Conservation (phyloP, 2,113 vertebrate genomes). For the Sardina pilchardus region DNA sequence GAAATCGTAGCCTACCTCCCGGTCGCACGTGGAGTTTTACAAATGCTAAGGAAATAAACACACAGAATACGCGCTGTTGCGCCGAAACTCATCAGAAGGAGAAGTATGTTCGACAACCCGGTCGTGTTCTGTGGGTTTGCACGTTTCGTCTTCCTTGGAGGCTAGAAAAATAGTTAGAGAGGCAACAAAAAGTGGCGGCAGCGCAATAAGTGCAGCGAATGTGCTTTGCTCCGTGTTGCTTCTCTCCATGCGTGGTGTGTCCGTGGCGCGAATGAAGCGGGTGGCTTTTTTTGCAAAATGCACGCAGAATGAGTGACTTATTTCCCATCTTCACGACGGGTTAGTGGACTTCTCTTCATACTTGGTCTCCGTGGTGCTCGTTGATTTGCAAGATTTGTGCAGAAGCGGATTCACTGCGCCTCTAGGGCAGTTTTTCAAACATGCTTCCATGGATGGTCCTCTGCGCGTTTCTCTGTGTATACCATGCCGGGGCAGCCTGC, state of each 20-base stretch:
- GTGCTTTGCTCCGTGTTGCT: conserved; percentile 1
- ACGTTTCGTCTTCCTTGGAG: conserved; percentile 15
- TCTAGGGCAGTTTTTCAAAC: conserved; percentile 28
- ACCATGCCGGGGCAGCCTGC: conserved; percentile 55
- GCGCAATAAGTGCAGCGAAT: background rate
- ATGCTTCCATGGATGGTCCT: conserved; percentile 59
- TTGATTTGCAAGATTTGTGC: background rate
- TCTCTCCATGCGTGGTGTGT: background rate
- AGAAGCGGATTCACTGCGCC: background rate
- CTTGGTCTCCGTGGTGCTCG: background rate
- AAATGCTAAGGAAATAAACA: conserved; percentile 2
- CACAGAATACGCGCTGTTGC: background rate
- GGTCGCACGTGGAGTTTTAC: conserved; percentile 52
- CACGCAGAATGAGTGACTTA: background rate
- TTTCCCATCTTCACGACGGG: background rate
- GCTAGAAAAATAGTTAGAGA: conserved; percentile 13
- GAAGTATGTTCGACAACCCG: background rate
- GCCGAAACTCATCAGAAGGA: background rate
- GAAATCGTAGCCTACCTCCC: conserved; percentile 59
- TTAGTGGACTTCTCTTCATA: background rate
- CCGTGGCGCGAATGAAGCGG: conserved; percentile 2
- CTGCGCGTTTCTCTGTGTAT: conserved; percentile 55
- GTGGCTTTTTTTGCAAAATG: background rate
- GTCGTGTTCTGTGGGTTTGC: conserved; percentile 1
- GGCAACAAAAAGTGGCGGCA: background rate